Evolutionary conservation across 1,140 invertebrate genomes (phyloP), one percentile per base, ranked within the genome.

Genomic region (Batillaria attramentaria): DNA sequence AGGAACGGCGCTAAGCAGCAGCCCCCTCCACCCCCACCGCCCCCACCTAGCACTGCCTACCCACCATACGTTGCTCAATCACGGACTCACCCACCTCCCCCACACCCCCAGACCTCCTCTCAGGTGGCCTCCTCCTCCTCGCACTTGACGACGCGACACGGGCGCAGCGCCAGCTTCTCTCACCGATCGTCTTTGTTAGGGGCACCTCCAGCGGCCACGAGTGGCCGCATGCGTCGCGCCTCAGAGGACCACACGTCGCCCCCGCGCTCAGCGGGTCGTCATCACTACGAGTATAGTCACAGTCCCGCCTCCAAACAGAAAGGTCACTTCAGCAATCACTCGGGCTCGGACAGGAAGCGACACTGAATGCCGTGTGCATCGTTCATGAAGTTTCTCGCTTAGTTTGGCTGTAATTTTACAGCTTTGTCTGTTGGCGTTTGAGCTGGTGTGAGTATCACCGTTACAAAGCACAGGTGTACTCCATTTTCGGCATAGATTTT

Each of bases 31-130:
- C 54, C 73, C 28, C 73, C 73, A 28, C 73, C 73, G 13, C 73
- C 73, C n/a, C 73, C 54, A 6, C 73, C 73, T 8, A 60, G 18
- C 73, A 75, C 73, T 65, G 73, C 73, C 73, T 75, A 75, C 73
- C 31, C 73, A 39, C 39, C 35, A 8, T 60, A 41, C 57, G 31
- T 62, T 75, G 73, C 73, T 75, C 73, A 75, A 60, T 75, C 73
- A 41, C 73, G 54, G 54, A 62, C 73, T 75, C 73, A 41, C 41
- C 46, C 42, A 18, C 72, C 46, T 37, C 73, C 33, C 16, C 35
- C 73, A 8, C 73, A 75, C 24, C 24, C 57, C 10, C 57, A 62
- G 57, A 62, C 24, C 8, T 62, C 57, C 6, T 8, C 57, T 62
- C 57, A 62, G 57, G n/a, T 8, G 33, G n/a, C n/a, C n/a, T n/a